Percentiles rank a stretch among this genome's conserved stretches.
These are phyloP conservation scores for Macrosiphum euphorbiae DNA, from an alignment of 2,888 invertebrate species.

Conservation along the genomic window DNA sequence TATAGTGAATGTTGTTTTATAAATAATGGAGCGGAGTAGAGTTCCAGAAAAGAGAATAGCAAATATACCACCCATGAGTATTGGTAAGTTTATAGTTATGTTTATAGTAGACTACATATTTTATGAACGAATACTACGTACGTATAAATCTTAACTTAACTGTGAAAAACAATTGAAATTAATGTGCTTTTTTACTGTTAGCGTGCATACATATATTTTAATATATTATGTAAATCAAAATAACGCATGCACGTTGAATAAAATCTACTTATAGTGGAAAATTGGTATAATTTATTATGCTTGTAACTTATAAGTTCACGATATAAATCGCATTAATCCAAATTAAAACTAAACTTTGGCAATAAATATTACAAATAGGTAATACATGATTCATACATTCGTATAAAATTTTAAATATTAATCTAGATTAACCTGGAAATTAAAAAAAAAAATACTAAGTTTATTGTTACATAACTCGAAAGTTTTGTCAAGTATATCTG, in stretches of 20 bases:
- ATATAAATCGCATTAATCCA: not conserved
- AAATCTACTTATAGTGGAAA: not conserved
- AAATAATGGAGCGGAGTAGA: not conserved
- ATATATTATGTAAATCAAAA: constrained; percentile 15
- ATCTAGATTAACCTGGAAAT: not conserved
- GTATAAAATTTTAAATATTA: not conserved
- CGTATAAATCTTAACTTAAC: not conserved
- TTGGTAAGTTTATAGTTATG: not conserved
- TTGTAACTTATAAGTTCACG: not conserved
- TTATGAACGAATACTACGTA: not conserved
- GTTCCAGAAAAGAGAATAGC: not conserved
- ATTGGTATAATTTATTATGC: constrained; percentile 13
- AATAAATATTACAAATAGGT: not conserved
- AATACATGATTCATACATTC: not conserved
- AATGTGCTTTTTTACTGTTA: constrained; percentile 1
- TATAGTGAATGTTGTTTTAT: not conserved
- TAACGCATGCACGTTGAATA: not conserved
- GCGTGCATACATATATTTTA: not conserved
- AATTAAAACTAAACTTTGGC: not conserved
- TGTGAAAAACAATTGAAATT: constrained; percentile 16
- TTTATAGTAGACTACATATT: not conserved
- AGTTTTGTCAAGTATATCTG: not conserved
- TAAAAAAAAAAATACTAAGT: not conserved
- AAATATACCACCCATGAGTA: not conserved
- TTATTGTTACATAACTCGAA: not conserved